A percentile compares a stretch with the other conserved stretches of the same genome.
Evolutionary conservation across 2,797 vertebrate genomes (phyloP).

Genomic region (Potorous gilbertii): DNA sequence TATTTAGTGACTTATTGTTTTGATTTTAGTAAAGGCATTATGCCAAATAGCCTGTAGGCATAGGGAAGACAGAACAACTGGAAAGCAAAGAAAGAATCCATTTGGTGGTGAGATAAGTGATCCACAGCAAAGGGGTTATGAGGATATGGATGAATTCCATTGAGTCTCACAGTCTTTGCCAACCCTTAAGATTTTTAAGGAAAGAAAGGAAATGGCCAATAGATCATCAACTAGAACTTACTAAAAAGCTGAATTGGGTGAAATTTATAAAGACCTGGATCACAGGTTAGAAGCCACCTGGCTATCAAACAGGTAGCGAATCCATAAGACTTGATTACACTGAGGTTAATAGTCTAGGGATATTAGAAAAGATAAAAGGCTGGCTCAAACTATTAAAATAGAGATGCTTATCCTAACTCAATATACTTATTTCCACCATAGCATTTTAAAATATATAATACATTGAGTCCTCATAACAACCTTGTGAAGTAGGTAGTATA

Average conservation of each 20-base stretch:
- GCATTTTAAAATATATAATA: neutral
- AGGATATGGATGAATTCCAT: neutral
- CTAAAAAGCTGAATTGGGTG: neutral
- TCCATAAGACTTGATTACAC: neutral
- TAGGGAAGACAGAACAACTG: neutral
- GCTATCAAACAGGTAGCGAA: neutral
- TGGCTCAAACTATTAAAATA: neutral
- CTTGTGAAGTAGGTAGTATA: neutral
- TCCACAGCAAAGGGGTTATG: neutral
- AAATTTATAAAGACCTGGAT: neutral
- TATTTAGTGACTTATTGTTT: neutral
- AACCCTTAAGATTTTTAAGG: neutral
- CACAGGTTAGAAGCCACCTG: neutral
- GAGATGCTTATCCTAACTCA: neutral
- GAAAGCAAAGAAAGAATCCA: neutral
- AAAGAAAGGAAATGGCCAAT: neutral
- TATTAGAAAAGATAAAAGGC: neutral
- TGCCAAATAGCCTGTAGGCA: neutral
- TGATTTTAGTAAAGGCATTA: neutral
- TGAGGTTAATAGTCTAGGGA: neutral
- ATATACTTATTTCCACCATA: neutral
- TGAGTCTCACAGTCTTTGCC: neutral
- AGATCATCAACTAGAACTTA: neutral
- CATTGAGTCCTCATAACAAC: neutral
- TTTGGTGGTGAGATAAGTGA: neutral